Evolutionary conservation across 2,113 vertebrate species (phyloP), one percentile per base, ranked within the genome.

Genomic region (Nesoenas mayeri): DNA sequence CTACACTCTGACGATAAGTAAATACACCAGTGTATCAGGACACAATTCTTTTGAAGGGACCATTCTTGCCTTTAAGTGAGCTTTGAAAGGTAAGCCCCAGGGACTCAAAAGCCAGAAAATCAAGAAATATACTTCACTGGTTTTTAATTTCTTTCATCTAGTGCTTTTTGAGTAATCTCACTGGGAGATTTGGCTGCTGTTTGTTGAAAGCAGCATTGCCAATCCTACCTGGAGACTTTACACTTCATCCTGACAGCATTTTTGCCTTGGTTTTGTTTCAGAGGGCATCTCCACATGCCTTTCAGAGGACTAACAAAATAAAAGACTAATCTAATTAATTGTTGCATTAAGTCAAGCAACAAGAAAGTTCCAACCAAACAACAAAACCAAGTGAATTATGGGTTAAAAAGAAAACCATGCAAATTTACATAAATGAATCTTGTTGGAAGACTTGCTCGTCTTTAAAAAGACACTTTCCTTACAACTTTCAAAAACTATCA

Each of bases 381-480:
- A 61, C 25, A 79, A 56, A 25, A 65, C 1, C 2, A 72, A n/a
- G 11, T 14, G 24, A 73, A 50, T 32, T 38, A 14, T 3, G 24
- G 18, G 11, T 38, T 67, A 72, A 54, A 91, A 72, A 36, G 32
- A 18, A 81, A 79, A 83, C 4, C 24, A 79, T 12, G 16, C 24
- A 74, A 25, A 50, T 54, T 29, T 21, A 67, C 0, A 5, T 12
- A 61, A 44, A 53, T 19, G 3, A 85, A 82, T 21, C 28, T 70
- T 38, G 12, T 21, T 2, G 1, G 83, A 79, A 83, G 22, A 38
- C 34, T 54, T 64, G 6, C 24, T 64, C 0, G 0, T 29, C 53
- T 80, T 78, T 22, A 65, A 34, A 51, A 78, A 29, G 51, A 14
- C 11, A 13, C 11, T 81, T 73, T 51, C 11, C 56, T 82, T 21